Conservation (phyloP, 2,888 invertebrate genomes). For the Trichogramma evanescens region DNA sequence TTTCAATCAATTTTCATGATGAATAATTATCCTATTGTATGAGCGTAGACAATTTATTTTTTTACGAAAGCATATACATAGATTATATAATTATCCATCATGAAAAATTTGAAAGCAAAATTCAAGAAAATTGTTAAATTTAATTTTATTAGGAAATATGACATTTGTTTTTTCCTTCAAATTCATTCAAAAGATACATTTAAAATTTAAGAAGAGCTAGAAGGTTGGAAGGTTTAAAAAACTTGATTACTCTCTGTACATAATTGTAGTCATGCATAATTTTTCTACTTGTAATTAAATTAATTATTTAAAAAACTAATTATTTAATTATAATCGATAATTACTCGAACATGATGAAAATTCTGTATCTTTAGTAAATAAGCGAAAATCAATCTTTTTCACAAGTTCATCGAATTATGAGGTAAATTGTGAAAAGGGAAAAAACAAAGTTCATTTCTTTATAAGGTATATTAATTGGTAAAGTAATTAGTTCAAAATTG, state of each 20-base stretch:
- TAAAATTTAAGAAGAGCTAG: slow-evolving; percentile 14
- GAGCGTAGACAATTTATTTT: no score
- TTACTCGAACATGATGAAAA: slow-evolving; percentile 16
- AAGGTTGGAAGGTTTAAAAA: slow-evolving; percentile 4
- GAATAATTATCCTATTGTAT: no score
- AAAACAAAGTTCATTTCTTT: not conserved
- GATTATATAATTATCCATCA: no score
- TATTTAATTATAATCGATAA: slow-evolving; percentile 15
- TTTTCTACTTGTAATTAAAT: slow-evolving; percentile 6
- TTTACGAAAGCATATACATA: no score
- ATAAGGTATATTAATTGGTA: no score
- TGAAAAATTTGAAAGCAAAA: no score
- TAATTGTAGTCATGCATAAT: slow-evolving; percentile 3
- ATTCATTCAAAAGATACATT: slow-evolving; percentile 9
- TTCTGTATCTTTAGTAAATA: slow-evolving; percentile 19
- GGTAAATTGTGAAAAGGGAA: slow-evolving; percentile 11
- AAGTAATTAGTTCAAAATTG: slow-evolving; percentile 5
- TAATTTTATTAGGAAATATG: no score
- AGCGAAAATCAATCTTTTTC: slow-evolving; percentile 15
- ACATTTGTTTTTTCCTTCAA: not conserved
- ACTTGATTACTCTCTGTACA: slow-evolving; percentile 17
- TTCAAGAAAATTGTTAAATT: no score
- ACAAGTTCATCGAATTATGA: slow-evolving; percentile 13
- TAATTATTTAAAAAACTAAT: not conserved
- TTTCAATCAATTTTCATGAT: no score